Evolutionary conservation across 2,113 vertebrate genomes (phyloP).

Genomic region (Microtus oregoni): DNA sequence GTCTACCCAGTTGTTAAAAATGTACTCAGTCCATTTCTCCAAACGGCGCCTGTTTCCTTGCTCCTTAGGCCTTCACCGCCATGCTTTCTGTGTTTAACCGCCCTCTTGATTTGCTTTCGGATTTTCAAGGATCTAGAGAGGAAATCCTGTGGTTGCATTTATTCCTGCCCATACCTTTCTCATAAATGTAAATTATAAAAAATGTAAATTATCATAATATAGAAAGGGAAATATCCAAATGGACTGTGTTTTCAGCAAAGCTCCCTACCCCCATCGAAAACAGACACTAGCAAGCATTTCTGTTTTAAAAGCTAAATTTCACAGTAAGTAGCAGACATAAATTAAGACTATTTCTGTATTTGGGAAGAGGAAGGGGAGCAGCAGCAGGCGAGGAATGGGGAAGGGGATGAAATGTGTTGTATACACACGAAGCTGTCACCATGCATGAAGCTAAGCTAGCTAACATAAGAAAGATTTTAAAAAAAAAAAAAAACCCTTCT

Average conservation of each 20-base stretch:
- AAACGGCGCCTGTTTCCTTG: background rate
- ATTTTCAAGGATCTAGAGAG: background rate
- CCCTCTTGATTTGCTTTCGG: background rate
- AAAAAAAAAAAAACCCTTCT: background rate
- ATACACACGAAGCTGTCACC: background rate
- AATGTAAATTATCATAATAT: background rate
- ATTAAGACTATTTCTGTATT: background rate
- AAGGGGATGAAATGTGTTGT: background rate
- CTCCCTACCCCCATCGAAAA: background rate
- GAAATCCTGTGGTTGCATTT: background rate
- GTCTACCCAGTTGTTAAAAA: background rate
- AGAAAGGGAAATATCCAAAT: constrained; percentile 17
- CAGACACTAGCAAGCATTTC: background rate
- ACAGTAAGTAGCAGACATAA: background rate
- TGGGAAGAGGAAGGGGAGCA: background rate
- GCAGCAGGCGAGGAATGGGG: too few relatives aligned
- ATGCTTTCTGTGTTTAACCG: background rate
- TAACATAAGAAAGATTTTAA: too few relatives aligned
- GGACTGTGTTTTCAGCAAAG: background rate
- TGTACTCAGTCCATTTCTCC: background rate
- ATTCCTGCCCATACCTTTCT: background rate
- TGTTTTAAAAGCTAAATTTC: background rate
- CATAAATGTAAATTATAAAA: background rate
- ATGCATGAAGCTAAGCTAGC: background rate
- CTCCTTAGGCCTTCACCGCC: background rate